Evolutionary conservation across 2,888 invertebrate species (phyloP), one percentile per base, ranked within the genome.

Genomic region (Orthosia cruda): DNA sequence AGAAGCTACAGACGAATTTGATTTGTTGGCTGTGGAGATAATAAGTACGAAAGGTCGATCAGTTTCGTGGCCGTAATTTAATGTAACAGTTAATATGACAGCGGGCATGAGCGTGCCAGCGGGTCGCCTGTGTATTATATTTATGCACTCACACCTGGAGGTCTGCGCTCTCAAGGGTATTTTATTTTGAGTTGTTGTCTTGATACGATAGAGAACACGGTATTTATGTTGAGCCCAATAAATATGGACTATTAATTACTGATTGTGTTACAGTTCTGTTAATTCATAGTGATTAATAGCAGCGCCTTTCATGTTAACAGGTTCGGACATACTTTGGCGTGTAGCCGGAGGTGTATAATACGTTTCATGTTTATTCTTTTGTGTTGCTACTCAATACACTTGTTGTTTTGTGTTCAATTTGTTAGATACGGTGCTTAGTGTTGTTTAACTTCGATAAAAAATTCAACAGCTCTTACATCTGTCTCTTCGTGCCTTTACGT

Each of bases 81-180:
- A 96, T 95, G 96, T 96, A 95, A 96, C 96, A 96, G 96, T 96
- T 96, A 96, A 96, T 96, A 96, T 96, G 96, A 96, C 96, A 96
- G 96, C 95, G 89, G 93, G 95, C 95, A 94, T 95, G 96, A 95
- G 95, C 93, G 89, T 93, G 94, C 95, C 96, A 96, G 96, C 96
- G 96, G 96, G 96, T 96, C 93, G 95, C 90, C 95, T 90, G 92
- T 92, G 93, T 93, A 93, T 93, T 92, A 96, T 96, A 96, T 96
- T 96, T 96, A 96, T 96, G 96, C 94, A 95, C 93, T 96, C 96
- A 94, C 96, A 96, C 96, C 95, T 96, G 96, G 96, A 96, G 96
- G 96, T 96, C 96, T 94, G 86, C 82, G 88, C 88, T 89, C 90
- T 86, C 87, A 88, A 88, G 90, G 92, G 91, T 93, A 91, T 95